Conservation (phyloP, 2,888 invertebrate genomes). For the Plebejus anna region DNA sequence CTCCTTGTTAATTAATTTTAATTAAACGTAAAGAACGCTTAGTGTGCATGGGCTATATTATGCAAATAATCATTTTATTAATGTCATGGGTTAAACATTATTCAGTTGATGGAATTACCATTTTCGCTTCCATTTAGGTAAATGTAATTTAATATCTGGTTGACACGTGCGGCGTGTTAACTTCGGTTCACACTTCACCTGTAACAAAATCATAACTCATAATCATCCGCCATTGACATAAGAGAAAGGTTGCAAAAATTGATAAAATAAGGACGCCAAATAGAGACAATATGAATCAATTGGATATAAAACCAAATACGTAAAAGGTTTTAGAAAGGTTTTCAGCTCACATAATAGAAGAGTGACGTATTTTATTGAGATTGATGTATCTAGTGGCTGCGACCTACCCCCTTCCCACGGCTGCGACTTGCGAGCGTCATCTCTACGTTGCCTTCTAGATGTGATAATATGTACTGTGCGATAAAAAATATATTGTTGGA, state of each 20-base stretch:
- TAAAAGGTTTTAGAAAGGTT: constrained; percentile 26
- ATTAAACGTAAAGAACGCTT: background rate
- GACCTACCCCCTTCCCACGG: background rate
- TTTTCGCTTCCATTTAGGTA: no score
- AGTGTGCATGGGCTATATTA: background rate
- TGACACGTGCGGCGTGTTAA: background rate
- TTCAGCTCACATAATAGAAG: constrained; percentile 16
- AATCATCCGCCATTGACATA: background rate
- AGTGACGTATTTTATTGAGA: constrained; percentile 19
- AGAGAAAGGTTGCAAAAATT: background rate
- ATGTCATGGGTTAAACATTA: no score
- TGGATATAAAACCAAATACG: constrained; percentile 19
- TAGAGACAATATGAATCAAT: constrained; percentile 20
- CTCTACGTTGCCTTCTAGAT: background rate
- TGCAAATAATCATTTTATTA: no score
- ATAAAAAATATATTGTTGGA: no score
- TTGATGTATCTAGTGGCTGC: constrained; percentile 18
- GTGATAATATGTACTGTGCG: background rate
- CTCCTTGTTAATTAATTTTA: background rate
- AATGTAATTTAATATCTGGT: no score
- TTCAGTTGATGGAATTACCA: no score
- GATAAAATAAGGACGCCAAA: background rate
- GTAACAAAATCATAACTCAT: background rate
- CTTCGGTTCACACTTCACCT: background rate
- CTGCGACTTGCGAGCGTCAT: background rate